phyloP scores from a whole-genome alignment of 2,113 vertebrate species.

The Chaetorhynchus papuensis region DNA sequence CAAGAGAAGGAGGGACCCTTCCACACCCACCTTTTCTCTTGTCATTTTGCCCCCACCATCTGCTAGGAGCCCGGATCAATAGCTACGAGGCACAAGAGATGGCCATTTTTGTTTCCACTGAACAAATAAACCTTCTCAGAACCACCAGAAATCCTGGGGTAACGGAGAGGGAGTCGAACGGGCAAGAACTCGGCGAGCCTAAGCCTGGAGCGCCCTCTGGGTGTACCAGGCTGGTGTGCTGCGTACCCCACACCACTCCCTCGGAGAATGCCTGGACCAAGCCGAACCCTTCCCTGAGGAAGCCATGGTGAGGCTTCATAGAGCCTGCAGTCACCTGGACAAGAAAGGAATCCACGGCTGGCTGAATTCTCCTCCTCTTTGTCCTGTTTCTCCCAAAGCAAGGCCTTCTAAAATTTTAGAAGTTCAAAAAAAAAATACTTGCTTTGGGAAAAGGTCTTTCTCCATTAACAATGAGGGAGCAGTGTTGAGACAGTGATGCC shows the following conservation, averaged over 20 bases:
- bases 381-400: not conserved
- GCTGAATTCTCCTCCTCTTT: not conserved
- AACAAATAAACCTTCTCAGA: not conserved
- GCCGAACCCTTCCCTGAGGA: not conserved
- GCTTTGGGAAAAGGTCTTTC: not conserved
- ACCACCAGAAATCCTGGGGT: not conserved
- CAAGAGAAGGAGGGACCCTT: not conserved
- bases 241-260: fast-evolving
- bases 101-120: not conserved
- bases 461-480: not conserved
- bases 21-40: not conserved
- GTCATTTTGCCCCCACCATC: not conserved
- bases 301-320: not conserved
- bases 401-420: not conserved
- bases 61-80: not conserved
- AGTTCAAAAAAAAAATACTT: not conserved
- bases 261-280: fast-evolving
- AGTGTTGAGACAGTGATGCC: not conserved
- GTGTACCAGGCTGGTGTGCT: not conserved
- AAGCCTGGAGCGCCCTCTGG: conserved; percentile 42
- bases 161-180: fast-evolving
- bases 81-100: not conserved
- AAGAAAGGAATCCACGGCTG: not conserved
- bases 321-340: not conserved
- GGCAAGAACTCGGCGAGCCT: fast-evolving